Evolutionary conservation across 2,888 invertebrate genomes (phyloP).

Genomic region (Pollenia griseotomentosa): DNA sequence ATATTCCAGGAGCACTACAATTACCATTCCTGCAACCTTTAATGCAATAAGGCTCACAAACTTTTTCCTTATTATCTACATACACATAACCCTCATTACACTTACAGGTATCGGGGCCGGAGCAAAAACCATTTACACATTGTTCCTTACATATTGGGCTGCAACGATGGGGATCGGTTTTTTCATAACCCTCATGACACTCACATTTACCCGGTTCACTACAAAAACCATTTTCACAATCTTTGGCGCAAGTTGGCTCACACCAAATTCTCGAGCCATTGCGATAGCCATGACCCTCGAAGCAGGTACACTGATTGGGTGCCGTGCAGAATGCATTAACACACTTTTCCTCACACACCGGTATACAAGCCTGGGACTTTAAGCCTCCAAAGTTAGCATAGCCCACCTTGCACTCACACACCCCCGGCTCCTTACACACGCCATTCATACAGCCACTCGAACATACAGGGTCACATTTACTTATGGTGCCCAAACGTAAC

Average conservation of each 20-base stretch:
- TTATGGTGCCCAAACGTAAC: slow-evolving; percentile 75
- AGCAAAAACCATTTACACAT: slow-evolving; percentile 83
- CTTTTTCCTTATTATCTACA: slow-evolving; percentile 78
- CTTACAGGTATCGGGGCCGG: slow-evolving; percentile 82
- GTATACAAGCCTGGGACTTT: slow-evolving; percentile 82
- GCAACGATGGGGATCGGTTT: slow-evolving; percentile 79
- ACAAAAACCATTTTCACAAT: slow-evolving; percentile 84
- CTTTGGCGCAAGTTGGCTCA: slow-evolving; percentile 80
- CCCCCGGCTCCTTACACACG: slow-evolving; percentile 84
- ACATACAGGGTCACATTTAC: slow-evolving; percentile 80
- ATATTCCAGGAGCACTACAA: slow-evolving; percentile 83
- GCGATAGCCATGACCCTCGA: slow-evolving; percentile 78
- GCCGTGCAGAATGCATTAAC: slow-evolving; percentile 85
- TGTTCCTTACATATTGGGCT: slow-evolving; percentile 77
- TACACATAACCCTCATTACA: slow-evolving; percentile 79
- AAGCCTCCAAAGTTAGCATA: slow-evolving; percentile 76
- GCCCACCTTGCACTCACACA: slow-evolving; percentile 80
- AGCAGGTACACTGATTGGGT: slow-evolving; percentile 81
- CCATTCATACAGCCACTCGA: slow-evolving; percentile 80
- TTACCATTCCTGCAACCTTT: slow-evolving; percentile 82
- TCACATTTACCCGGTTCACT: slow-evolving; percentile 81
- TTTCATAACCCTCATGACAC: slow-evolving; percentile 80
- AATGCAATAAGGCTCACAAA: slow-evolving; percentile 80
- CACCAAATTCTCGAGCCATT: slow-evolving; percentile 80
- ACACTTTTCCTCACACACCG: slow-evolving; percentile 85